phyloP scores from a whole-genome alignment of 2,113 vertebrate genomes.

The Silurus meridionalis region DNA sequence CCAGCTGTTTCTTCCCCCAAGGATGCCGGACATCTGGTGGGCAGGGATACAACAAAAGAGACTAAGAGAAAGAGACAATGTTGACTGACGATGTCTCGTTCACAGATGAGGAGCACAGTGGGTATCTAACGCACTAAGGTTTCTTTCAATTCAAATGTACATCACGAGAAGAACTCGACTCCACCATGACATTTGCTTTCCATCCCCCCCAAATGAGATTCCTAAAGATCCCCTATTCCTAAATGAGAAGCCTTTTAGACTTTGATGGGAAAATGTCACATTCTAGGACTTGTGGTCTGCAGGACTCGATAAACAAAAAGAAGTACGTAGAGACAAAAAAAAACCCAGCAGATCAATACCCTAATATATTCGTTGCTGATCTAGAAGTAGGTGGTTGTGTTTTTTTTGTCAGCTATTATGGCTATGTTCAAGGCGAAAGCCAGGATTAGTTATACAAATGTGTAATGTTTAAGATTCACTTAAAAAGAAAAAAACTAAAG shows the following conservation, averaged over 20 bases:
- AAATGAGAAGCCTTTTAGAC: not conserved
- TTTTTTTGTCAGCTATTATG: not conserved
- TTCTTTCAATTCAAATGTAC: not conserved
- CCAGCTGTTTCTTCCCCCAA: conserved; percentile 33
- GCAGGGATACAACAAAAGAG: conserved; percentile 9
- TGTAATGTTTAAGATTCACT: too few relatives aligned
- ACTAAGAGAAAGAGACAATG: not conserved
- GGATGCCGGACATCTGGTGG: conserved; percentile 49
- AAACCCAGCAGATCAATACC: not conserved
- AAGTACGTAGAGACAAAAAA: not conserved
- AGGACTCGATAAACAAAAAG: not conserved
- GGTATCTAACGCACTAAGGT: conserved; percentile 39
- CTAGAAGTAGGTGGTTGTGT: not conserved
- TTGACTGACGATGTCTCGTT: not conserved
- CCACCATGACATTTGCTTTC: not conserved
- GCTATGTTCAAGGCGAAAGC: too few relatives aligned
- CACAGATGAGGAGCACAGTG: not conserved
- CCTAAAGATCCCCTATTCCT: not conserved
- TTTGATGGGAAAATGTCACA: not conserved
- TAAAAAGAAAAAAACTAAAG: too few relatives aligned
- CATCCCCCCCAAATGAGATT: too few relatives aligned
- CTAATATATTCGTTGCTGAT: not conserved
- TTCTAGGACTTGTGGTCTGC: not conserved
- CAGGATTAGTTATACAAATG: too few relatives aligned
- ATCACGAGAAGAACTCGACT: not conserved